These are phyloP conservation scores for Halesus radiatus DNA, from an alignment of 1,140 invertebrate species.

Conservation along the genomic window DNA sequence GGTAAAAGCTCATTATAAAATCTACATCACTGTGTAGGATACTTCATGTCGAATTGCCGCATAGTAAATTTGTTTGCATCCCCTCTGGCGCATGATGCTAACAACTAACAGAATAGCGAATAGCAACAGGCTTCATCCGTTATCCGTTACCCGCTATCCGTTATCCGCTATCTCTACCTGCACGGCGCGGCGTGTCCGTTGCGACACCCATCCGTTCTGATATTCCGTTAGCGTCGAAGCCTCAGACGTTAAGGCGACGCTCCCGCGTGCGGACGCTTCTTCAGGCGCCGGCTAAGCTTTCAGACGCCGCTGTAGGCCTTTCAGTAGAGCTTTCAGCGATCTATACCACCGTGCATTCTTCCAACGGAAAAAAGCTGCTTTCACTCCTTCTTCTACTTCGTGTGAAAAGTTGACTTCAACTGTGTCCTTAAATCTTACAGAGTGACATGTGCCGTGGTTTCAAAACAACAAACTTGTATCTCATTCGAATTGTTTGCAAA, in stretches of 20 bases:
- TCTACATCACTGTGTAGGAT: too few species aligned
- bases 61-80: background rate
- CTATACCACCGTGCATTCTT: background rate
- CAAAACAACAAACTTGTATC: too few species aligned
- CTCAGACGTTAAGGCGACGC: constrained; percentile 54
- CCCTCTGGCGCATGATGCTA: constrained; percentile 10
- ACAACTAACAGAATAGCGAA: background rate
- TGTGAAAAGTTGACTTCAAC: too few species aligned
- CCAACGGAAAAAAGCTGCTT: too few species aligned
- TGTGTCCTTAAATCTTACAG: too few species aligned
- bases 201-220: constrained; percentile 8
- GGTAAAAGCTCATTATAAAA: too few species aligned
- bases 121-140: constrained; percentile 35
- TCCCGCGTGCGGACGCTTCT: constrained; percentile 48
- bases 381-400: too few species aligned
- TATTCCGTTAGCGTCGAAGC: constrained; percentile 28
- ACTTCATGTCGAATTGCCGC: too few species aligned
- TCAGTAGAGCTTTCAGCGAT: constrained; percentile 25
- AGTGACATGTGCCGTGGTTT: too few species aligned
- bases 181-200: background rate
- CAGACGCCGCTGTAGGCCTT: constrained; percentile 28
- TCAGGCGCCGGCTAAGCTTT: constrained; percentile 32
- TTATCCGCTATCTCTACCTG: constrained; percentile 7
- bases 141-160: constrained; percentile 17
- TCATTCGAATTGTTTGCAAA: too few species aligned